These are phyloP conservation scores for Cecropterus lyciades DNA, from an alignment of 1,140 invertebrate genomes.

Conservation along the genomic window DNA sequence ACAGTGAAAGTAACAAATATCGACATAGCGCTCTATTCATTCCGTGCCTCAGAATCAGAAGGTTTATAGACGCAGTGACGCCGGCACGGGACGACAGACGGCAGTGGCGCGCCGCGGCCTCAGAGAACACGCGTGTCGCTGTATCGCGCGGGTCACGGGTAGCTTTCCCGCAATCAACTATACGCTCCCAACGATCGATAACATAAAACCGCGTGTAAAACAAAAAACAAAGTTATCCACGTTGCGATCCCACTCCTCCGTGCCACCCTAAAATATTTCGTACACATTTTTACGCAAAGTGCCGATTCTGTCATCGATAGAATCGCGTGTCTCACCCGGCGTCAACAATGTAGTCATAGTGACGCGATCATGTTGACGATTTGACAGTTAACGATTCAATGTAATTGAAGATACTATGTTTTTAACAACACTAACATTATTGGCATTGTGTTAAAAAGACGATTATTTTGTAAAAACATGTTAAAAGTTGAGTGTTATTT, in stretches of 20 bases:
- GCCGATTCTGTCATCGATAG: slow-evolving; percentile 57
- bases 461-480: slow-evolving; percentile 36
- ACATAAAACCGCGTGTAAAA: slow-evolving; percentile 57
- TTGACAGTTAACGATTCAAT: slow-evolving; percentile 57
- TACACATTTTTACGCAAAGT: slow-evolving; percentile 41
- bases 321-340: slow-evolving; percentile 61
- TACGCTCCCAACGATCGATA: slow-evolving; percentile 55
- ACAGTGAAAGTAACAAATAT: slow-evolving; percentile 19
- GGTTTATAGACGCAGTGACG: slow-evolving; percentile 74
- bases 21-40: slow-evolving; percentile 30
- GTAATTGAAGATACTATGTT: slow-evolving; percentile 45
- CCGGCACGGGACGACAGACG: slow-evolving; percentile 53
- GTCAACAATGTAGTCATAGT: slow-evolving; percentile 83
- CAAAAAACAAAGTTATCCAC: slow-evolving; percentile 35
- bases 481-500: slow-evolving; percentile 48
- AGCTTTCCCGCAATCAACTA: slow-evolving; percentile 26
- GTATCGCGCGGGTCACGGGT: slow-evolving; percentile 12
- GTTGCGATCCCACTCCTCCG: neutral
- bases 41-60: slow-evolving; percentile 41
- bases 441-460: slow-evolving; percentile 3
- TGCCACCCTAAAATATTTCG: slow-evolving; percentile 13
- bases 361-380: slow-evolving; percentile 71
- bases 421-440: neutral
- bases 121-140: slow-evolving; percentile 25
- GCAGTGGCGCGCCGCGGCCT: slow-evolving; percentile 66